Evolutionary conservation across 2,113 vertebrate species (phyloP), one percentile per base, ranked within the genome.

Genomic region (Helogale parvula): DNA sequence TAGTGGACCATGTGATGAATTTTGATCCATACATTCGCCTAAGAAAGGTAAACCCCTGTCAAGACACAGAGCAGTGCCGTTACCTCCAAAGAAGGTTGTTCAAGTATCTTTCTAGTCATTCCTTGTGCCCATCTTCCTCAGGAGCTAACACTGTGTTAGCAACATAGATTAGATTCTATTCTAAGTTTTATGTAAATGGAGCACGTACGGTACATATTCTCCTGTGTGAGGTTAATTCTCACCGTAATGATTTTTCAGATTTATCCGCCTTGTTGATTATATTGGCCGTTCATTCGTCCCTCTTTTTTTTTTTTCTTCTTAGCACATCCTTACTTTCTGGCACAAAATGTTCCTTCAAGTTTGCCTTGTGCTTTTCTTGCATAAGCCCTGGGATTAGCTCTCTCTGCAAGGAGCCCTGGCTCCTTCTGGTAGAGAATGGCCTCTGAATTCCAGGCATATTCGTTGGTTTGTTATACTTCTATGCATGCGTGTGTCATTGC

Each of bases 1-100:
- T 21, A n/a, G 9, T 4, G n/a, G 0, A 0, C 33, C 45, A 0
- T 13, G 16, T 29, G 47, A 19, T 23, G 29, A 12, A 5, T 54
- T 57, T 12, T 65, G 88, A 16, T n/a, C 54, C 5, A 8, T 9
- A 5, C 27, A 4, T 19, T 5, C 38, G 2, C 54, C 45, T 0
- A 6, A 7, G 19, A 31, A 29, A 23, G 35, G 57, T 66, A 25
- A 15, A 13, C 45, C 60, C 50, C 52, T 13, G 0, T n/a, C 35
- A 65, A 11, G 86, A 65, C 1, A 0, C 2, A 31, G n/a, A 93
- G 25, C 6, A 1, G 17, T 45, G 7, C 31, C 1, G 1, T 69
- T 14, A 15, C 11, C 35, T n/a, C 52, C 19, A 17, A 5, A 16
- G 45, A 77, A 33, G n/a, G 45, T 66, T 41, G 29, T 16, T 19